Evolutionary conservation across 2,888 invertebrate genomes (phyloP).

Genomic region (Cephalotes varians): DNA sequence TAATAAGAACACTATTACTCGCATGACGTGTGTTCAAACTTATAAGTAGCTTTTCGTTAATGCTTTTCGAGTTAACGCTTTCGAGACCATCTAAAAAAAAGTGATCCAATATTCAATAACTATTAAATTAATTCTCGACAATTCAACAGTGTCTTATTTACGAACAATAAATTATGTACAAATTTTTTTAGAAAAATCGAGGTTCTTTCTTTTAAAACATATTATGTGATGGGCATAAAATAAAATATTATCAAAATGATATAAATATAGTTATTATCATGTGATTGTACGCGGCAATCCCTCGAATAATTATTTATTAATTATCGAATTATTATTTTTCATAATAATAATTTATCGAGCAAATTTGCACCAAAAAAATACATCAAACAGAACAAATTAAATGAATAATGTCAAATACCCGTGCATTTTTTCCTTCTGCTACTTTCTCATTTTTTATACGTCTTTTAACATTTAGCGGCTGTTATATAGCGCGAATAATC

Average conservation of each 20-base stretch:
- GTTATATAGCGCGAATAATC: conserved; percentile 41
- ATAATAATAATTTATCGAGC: background rate
- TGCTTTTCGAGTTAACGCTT: background rate
- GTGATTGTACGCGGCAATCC: background rate
- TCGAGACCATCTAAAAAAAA: background rate
- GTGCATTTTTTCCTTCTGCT: background rate
- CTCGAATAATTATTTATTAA: background rate
- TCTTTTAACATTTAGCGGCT: background rate
- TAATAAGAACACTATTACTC: conserved; percentile 24
- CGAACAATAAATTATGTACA: background rate
- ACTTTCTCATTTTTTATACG: background rate
- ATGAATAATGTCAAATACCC: background rate
- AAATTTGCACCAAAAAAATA: background rate
- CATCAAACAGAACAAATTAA: background rate
- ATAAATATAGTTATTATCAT: conserved; percentile 6
- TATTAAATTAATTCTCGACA: background rate
- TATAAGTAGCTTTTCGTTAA: background rate
- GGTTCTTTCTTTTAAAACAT: background rate
- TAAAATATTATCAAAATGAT: background rate
- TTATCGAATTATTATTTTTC: background rate
- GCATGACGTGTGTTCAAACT: background rate
- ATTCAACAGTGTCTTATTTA: background rate
- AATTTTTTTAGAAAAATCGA: background rate
- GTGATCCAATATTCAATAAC: background rate
- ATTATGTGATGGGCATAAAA: background rate